Evolutionary conservation across 1,140 invertebrate species (phyloP).

Genomic region (Drosophila orosa): DNA sequence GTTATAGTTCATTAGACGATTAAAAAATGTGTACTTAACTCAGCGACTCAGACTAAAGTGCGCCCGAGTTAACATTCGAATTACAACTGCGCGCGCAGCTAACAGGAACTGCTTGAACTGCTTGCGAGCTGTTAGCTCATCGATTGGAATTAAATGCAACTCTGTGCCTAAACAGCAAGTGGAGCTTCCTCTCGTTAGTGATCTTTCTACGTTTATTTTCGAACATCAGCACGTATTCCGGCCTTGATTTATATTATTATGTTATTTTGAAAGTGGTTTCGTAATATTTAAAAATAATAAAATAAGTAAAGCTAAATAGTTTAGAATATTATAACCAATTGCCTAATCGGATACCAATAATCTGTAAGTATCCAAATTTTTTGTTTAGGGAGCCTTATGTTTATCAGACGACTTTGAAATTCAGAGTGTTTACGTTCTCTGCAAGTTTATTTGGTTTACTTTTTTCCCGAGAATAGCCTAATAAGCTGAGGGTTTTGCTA

Average conservation of each 20-base stretch:
- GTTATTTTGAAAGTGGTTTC: too few relatives aligned
- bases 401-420: neutral
- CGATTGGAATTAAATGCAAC: conserved; percentile 6
- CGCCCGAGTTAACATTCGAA: neutral
- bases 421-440: neutral
- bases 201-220: neutral
- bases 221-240: neutral
- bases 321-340: too few relatives aligned
- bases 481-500: neutral
- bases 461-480: neutral
- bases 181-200: neutral
- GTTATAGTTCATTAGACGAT: conserved; percentile 23
- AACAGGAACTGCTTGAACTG: conserved; percentile 28
- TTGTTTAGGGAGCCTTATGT: neutral
- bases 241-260: too few relatives aligned
- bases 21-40: neutral
- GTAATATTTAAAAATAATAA: neutral
- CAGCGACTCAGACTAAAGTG: neutral
- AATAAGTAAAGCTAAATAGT: neutral
- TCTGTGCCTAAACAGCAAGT: neutral
- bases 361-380: neutral
- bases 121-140: conserved; percentile 2
- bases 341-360: neutral
- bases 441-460: neutral
- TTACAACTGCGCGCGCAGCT: conserved; percentile 20